Percentiles rank a stretch among this genome's conserved stretches.
phyloP scores from a whole-genome alignment of 2,888 invertebrate species.

The Phyllotreta striolata region DNA sequence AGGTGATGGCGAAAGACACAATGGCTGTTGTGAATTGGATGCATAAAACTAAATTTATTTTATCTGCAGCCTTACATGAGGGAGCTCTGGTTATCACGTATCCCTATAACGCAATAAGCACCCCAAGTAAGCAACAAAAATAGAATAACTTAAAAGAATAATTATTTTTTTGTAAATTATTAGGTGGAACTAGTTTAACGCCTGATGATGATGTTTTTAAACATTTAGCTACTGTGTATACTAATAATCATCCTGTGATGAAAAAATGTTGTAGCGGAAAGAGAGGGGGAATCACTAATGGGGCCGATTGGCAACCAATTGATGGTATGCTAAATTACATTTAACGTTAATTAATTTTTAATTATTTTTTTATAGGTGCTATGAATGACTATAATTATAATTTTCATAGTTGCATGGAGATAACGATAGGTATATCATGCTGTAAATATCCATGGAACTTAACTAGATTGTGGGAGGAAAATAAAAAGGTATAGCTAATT shows the following conservation, averaged over 20 bases:
- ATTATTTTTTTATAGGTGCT: conserved; percentile 55
- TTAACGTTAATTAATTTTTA: neutral
- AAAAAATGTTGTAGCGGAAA: conserved; percentile 60
- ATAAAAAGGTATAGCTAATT: conserved; percentile 66
- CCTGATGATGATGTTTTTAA: conserved; percentile 73
- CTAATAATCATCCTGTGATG: conserved; percentile 68
- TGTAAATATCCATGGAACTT: conserved; percentile 71
- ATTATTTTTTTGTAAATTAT: too few species aligned
- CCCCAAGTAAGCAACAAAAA: conserved; percentile 53
- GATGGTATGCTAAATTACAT: conserved; percentile 60
- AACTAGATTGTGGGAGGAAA: conserved; percentile 66
- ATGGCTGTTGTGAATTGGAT: conserved; percentile 69
- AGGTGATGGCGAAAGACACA: conserved; percentile 64
- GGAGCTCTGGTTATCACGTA: conserved; percentile 75
- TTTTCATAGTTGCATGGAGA: conserved; percentile 71
- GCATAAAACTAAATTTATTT: conserved; percentile 65
- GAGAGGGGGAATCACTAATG: conserved; percentile 72
- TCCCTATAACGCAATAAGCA: conserved; percentile 70
- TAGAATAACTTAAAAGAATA: too few species aligned
- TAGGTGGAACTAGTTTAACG: conserved; percentile 58
- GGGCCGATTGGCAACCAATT: conserved; percentile 70
- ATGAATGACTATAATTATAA: conserved; percentile 78
- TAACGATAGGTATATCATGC: conserved; percentile 73
- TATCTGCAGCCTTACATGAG: conserved; percentile 72
- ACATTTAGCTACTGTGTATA: conserved; percentile 67